phyloP scores from a whole-genome alignment of 1,140 invertebrate species.

The Macrobrachium rosenbergii region DNA sequence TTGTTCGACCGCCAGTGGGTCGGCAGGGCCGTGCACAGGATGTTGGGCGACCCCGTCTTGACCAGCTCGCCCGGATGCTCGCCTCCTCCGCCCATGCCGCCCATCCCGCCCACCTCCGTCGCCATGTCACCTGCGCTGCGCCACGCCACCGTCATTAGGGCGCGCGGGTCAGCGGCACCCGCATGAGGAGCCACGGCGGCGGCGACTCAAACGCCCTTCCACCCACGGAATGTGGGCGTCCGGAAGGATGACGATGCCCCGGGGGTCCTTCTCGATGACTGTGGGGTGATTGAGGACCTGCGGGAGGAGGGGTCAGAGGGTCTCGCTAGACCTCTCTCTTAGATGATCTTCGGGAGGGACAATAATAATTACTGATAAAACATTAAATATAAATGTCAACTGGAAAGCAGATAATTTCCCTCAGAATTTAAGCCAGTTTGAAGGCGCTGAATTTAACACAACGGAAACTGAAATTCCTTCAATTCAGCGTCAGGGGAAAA shows the following conservation, averaged over 20 bases:
- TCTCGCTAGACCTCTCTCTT: no score
- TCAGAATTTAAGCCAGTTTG: no score
- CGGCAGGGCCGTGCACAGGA: conserved; percentile 59
- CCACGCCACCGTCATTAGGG: conserved; percentile 61
- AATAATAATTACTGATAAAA: no score
- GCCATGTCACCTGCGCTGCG: conserved; percentile 60
- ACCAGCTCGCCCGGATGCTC: conserved; percentile 56
- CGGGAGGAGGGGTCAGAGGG: no score
- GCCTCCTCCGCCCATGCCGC: conserved; percentile 40
- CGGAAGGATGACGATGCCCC: conserved; percentile 13
- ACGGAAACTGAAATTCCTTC: no score
- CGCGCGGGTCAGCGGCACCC: conserved; percentile 58
- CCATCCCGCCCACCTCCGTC: conserved; percentile 56
- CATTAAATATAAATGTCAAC: no score
- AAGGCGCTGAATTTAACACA: no score
- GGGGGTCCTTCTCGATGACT: neutral
- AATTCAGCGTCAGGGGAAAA: no score
- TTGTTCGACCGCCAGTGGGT: conserved; percentile 60
- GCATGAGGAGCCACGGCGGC: conserved; percentile 60
- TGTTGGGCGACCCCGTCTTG: conserved; percentile 57
- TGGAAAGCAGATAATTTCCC: no score
- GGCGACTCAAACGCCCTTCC: conserved; percentile 25
- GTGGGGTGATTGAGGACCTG: no score
- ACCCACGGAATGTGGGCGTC: neutral
- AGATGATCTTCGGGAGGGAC: no score